A percentile compares a stretch with the other conserved stretches of the same genome.
phyloP scores from a whole-genome alignment of 2,113 vertebrate species.

The Cercocebus atys region DNA sequence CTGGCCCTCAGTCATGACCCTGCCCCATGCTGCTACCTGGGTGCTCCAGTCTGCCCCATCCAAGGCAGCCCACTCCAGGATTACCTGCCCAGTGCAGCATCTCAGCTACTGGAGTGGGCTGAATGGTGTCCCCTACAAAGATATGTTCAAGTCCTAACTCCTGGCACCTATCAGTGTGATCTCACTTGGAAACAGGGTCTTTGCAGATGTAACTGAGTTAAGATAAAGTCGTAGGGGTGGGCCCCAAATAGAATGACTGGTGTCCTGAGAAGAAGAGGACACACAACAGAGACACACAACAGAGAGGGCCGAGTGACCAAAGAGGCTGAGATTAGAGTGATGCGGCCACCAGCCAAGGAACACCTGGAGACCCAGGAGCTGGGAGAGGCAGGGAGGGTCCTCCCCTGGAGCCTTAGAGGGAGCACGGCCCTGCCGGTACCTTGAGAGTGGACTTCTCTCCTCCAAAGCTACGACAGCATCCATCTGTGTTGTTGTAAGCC shows the following conservation, averaged over 20 bases:
- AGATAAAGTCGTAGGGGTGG: background rate
- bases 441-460: background rate
- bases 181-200: background rate
- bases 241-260: background rate
- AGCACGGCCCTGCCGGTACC: fast-evolving
- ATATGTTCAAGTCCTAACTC: background rate
- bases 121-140: background rate
- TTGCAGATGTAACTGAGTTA: background rate
- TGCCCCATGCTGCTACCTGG: fast-evolving
- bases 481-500: background rate
- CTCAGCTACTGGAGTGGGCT: background rate
- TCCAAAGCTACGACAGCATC: background rate
- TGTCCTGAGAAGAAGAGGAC: background rate
- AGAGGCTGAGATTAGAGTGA: background rate
- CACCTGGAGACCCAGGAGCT: fast-evolving
- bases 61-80: fast-evolving
- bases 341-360: fast-evolving
- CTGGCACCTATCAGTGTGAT: fast-evolving
- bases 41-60: background rate
- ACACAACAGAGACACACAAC: background rate
- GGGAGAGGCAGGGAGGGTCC: no score
- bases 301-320: fast-evolving
- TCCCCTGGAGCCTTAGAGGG: background rate
- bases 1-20: fast-evolving
- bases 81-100: fast-evolving